These are phyloP conservation scores for Drosophila anomelani DNA, from an alignment of 2,888 invertebrate species.

Conservation along the genomic window DNA sequence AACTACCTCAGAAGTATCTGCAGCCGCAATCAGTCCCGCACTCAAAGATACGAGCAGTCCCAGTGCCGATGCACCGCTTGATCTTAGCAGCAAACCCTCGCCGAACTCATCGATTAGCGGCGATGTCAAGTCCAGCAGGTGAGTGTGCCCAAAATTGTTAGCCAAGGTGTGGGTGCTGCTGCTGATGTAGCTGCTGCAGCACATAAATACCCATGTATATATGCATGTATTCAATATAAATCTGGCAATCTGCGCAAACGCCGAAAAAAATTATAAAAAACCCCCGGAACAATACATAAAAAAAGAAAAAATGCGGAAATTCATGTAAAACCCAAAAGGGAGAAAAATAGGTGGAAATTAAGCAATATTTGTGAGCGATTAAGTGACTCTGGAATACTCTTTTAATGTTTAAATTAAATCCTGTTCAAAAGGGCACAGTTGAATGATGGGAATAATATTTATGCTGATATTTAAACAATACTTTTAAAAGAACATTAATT, in stretches of 20 bases:
- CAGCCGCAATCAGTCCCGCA: slow-evolving; percentile 83
- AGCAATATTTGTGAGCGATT: background rate
- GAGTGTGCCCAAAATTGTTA: slow-evolving; percentile 55
- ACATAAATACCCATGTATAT: slow-evolving; percentile 34
- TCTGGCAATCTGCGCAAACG: slow-evolving; percentile 65
- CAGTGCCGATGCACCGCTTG: slow-evolving; percentile 87
- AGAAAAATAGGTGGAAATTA: slow-evolving; percentile 40
- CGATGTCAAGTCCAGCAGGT: slow-evolving; percentile 89
- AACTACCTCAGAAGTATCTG: slow-evolving; percentile 85
- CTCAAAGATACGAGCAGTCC: slow-evolving; percentile 86
- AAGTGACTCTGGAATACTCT: slow-evolving; percentile 14
- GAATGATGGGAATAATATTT: background rate
- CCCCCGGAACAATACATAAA: slow-evolving; percentile 41
- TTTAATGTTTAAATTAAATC: background rate
- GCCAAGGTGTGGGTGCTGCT: background rate
- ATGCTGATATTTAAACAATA: background rate
- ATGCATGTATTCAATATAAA: slow-evolving; percentile 33
- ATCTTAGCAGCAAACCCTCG: slow-evolving; percentile 92
- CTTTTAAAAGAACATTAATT: background rate
- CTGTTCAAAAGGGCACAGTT: background rate
- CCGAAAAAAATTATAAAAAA: slow-evolving; percentile 57
- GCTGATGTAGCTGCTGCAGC: background rate
- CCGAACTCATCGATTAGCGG: slow-evolving; percentile 85
- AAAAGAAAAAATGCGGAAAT: slow-evolving; percentile 28
- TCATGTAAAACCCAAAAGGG: slow-evolving; percentile 34